Base-by-base conservation (phyloP, 2,113 vertebrate species). In the Centrocercus urophasianus region DNA sequence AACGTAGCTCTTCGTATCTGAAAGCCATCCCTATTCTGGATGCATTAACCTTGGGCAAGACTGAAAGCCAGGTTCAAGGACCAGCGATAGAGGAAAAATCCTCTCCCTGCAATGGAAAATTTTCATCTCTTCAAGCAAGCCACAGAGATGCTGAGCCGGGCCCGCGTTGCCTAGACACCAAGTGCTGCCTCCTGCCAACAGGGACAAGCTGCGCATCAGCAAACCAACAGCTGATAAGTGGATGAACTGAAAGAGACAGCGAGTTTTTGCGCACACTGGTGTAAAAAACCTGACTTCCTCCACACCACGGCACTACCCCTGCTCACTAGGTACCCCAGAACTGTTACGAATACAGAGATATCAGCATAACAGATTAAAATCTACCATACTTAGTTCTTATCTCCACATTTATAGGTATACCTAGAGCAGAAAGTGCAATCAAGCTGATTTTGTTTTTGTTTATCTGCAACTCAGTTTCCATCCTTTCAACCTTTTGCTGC, bases 41-140 rank as follows among this genome's bases (percentile, higher is more conserved):
- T 63, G 38, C 30, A 25, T 43, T 6, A 60, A 93, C 86, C 94
- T 86, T 63, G 59, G 50, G 10, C 70, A 88, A 86, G 83, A 90
- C 73, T 59, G 22, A 56, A 84, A 90, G 80, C 47, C 80, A 73
- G 70, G 82, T 59, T 88, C 65, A 91, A 95, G 73, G 95, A 93
- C 72, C 73, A 74, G 60, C 0, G 2, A 93, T 72, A 70, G 47
- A 92, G 93, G 91, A 95, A 97, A 97, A 96, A 96, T 80, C 93
- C 86, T 96, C 94, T 96, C 90, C 71, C 1, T 21, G 88, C 93
- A 97, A 96, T 97, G 98, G 97, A 98, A 98, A 98, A 96, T 98
- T 98, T 98, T 96, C 96, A 95, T 95, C 94, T 97, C 93, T 96
- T 92, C 66, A 95, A 97, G 96, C 95, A 92, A 89, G 95, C 91